A percentile compares a stretch with the other conserved stretches of the same genome.
phyloP scores from a whole-genome alignment of 1,140 invertebrate species.

The Aplysia californica region DNA sequence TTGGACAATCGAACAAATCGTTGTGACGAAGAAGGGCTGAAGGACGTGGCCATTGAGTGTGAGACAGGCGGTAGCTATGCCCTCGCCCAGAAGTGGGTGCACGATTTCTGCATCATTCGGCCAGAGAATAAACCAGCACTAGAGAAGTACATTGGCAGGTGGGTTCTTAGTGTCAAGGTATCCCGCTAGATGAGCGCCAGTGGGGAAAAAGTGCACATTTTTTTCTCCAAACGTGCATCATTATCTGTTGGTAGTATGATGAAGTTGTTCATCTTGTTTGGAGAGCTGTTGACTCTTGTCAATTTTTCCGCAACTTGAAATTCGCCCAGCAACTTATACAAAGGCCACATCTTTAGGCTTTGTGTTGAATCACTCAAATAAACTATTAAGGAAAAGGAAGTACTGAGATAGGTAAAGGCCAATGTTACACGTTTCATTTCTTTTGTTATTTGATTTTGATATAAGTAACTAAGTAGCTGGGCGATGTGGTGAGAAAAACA shows the following conservation, averaged over 20 bases:
- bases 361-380: too few species aligned
- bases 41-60: conserved; percentile 23
- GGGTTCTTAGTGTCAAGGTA: neutral
- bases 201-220: neutral
- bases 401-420: too few species aligned
- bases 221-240: neutral
- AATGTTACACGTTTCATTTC: too few species aligned
- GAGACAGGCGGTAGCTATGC: conserved; percentile 21
- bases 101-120: conserved; percentile 20
- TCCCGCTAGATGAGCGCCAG: too few species aligned
- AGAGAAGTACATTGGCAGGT: conserved; percentile 20
- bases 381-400: too few species aligned
- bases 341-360: too few species aligned
- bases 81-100: conserved; percentile 25
- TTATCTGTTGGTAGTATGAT: neutral
- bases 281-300: neutral
- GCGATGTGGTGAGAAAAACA: too few species aligned
- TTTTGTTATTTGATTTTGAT: too few species aligned
- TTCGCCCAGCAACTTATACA: neutral
- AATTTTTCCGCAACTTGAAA: neutral
- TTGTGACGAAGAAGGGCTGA: conserved; percentile 1
- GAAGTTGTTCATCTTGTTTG: neutral
- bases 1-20: conserved; percentile 15
- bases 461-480: too few species aligned
- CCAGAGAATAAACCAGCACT: neutral